phyloP scores from a whole-genome alignment of 64 coral and sea anemone species.

The Stichodactyla helianthus region DNA sequence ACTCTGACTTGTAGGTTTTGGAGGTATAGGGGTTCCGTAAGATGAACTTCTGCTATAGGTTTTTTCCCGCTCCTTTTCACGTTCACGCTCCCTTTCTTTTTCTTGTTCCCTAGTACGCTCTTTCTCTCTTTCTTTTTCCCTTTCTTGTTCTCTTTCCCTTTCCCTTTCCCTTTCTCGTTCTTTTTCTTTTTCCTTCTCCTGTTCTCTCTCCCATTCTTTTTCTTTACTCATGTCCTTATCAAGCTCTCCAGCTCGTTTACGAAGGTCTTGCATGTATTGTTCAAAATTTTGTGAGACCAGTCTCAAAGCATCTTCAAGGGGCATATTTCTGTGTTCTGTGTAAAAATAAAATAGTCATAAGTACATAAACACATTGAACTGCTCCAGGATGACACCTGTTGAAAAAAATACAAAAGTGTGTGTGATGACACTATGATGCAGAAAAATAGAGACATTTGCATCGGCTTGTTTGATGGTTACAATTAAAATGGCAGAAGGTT shows the following conservation, averaged over 20 bases:
- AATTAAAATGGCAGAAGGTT: no score
- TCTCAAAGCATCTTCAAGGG: slow-evolving; percentile 96
- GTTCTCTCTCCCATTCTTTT: slow-evolving; percentile 4
- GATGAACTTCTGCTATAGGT: not conserved
- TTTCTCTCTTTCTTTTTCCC: not conserved
- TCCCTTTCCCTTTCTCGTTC: slow-evolving; percentile 1
- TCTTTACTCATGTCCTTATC: slow-evolving; percentile 18
- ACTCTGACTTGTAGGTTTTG: slow-evolving; percentile 24
- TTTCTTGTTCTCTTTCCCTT: slow-evolving; percentile 1
- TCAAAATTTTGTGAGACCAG: slow-evolving; percentile 99
- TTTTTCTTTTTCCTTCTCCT: not conserved
- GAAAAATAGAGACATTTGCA: not conserved
- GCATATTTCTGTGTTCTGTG: slow-evolving; percentile 99
- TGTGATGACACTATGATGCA: not conserved
- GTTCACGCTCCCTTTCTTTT: not conserved
- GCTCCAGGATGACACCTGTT: not conserved
- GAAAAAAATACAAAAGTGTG: not conserved
- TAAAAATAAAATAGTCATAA: slow-evolving; percentile 87
- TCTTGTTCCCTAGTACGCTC: slow-evolving; percentile 1
- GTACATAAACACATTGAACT: not conserved
- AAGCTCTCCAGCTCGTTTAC: slow-evolving; percentile 59
- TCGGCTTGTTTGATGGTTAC: no score
- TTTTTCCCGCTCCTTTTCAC: not conserved
- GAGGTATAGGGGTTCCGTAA: not conserved
- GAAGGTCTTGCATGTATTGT: slow-evolving; percentile 99